These are phyloP conservation scores for Tipula unca DNA, from an alignment of 2,888 invertebrate genomes.

Conservation along the genomic window DNA sequence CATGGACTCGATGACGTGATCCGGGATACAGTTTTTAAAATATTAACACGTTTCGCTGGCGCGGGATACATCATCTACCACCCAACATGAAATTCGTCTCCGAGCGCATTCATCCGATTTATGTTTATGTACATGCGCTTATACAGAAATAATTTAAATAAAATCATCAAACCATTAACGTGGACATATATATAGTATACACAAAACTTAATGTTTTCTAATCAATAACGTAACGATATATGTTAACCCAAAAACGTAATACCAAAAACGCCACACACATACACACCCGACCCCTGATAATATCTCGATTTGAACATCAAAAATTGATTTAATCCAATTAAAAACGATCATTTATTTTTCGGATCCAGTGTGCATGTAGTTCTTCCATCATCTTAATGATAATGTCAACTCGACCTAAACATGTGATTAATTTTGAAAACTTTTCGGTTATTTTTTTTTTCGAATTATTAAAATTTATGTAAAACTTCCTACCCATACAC, in stretches of 20 bases:
- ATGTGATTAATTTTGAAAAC: not conserved
- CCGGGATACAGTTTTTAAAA: not conserved
- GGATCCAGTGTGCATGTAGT: not conserved
- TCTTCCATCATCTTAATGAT: not conserved
- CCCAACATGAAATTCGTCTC: not conserved
- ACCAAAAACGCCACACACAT: not conserved
- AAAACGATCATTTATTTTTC: not conserved
- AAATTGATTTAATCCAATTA: slow-evolving; percentile 4
- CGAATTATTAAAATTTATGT: not conserved
- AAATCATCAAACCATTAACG: not conserved
- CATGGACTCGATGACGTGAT: not conserved
- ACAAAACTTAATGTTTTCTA: not conserved
- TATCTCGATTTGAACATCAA: not conserved
- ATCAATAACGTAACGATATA: not conserved
- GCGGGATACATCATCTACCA: not conserved
- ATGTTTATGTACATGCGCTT: not conserved
- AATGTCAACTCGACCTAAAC: not conserved
- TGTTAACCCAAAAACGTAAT: not conserved
- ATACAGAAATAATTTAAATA: not conserved
- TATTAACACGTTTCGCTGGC: not conserved
- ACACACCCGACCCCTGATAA: not conserved
- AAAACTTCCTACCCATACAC: not conserved
- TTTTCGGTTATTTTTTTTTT: not conserved
- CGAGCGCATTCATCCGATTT: not conserved
- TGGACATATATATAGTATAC: not conserved